phyloP scores from a whole-genome alignment of 2,113 vertebrate species.

The Propithecus coquereli region DNA sequence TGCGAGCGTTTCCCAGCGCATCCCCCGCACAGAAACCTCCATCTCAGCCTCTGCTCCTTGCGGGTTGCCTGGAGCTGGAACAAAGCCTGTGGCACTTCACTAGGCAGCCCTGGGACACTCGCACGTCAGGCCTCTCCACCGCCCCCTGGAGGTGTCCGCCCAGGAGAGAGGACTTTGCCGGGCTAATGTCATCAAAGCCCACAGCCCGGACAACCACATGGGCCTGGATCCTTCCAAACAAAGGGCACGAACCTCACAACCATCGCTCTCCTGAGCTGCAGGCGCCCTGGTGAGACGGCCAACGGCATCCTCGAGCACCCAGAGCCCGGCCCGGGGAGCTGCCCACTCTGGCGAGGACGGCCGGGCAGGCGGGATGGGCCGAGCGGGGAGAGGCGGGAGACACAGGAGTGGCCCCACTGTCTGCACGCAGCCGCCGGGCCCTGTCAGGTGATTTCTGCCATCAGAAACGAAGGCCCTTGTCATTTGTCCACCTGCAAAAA shows the following conservation, averaged over 20 bases:
- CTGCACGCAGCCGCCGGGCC: accelerated
- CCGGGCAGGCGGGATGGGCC: accelerated
- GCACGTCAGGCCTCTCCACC: not conserved
- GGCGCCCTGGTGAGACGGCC: accelerated
- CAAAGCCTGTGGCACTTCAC: not conserved
- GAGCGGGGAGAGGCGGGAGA: not conserved
- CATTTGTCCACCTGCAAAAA: not conserved
- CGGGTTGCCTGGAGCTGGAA: not conserved
- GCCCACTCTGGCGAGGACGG: accelerated
- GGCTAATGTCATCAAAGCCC: too few relatives aligned
- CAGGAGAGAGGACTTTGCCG: not conserved
- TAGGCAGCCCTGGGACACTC: not conserved
- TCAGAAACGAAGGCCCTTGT: accelerated
- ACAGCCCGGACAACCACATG: accelerated
- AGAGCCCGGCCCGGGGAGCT: not conserved
- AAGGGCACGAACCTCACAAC: not conserved
- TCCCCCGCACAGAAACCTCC: not conserved
- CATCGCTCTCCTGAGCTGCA: not conserved
- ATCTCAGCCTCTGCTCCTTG: not conserved
- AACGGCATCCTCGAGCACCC: too few relatives aligned
- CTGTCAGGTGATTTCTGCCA: accelerated
- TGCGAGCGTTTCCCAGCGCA: not conserved
- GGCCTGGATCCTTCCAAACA: too few relatives aligned
- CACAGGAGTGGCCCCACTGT: not conserved
- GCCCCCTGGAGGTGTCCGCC: not conserved